These are phyloP conservation scores for Dinoponera quadriceps DNA, from an alignment of 1,140 invertebrate species.

Conservation along the genomic window DNA sequence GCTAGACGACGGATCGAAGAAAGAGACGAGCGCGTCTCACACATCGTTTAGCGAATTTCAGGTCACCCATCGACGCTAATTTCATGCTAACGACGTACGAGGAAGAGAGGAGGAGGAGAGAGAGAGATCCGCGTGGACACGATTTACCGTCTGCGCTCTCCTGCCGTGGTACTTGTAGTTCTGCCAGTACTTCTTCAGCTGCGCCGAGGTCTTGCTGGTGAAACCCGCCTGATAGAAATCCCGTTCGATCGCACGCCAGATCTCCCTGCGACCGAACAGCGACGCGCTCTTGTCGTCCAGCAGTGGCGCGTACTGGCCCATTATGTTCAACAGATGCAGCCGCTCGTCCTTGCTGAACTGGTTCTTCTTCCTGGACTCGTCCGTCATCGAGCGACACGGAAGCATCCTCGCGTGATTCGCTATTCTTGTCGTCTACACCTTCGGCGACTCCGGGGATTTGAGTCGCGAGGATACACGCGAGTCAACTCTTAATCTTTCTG, in stretches of 20 bases:
- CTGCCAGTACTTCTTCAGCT: constrained; percentile 74
- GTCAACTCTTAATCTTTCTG: constrained; percentile 12
- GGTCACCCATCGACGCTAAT: constrained; percentile 39
- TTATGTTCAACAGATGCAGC: constrained; percentile 64
- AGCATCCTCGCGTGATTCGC: constrained; percentile 24
- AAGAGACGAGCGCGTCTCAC: constrained; percentile 31
- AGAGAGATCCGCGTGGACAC: background rate
- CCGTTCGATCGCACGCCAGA: constrained; percentile 71
- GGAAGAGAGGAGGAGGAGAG: too few relatives aligned
- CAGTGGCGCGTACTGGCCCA: constrained; percentile 67
- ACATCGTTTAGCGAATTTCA: constrained; percentile 45
- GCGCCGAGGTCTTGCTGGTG: constrained; percentile 66
- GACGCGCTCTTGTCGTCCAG: constrained; percentile 69
- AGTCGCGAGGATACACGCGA: constrained; percentile 6
- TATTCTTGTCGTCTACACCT: background rate
- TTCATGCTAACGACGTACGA: constrained; percentile 1
- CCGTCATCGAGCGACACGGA: constrained; percentile 38
- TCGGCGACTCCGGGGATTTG: background rate
- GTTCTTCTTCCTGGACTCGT: constrained; percentile 54
- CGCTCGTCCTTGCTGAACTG: constrained; percentile 73
- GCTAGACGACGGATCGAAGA: background rate
- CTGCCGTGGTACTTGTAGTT: constrained; percentile 74
- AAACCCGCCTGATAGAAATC: constrained; percentile 69
- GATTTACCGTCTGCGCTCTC: constrained; percentile 52
- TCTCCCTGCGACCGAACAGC: constrained; percentile 69